Conservation (phyloP, 2,888 invertebrate species). For the Apoda limacodes region DNA sequence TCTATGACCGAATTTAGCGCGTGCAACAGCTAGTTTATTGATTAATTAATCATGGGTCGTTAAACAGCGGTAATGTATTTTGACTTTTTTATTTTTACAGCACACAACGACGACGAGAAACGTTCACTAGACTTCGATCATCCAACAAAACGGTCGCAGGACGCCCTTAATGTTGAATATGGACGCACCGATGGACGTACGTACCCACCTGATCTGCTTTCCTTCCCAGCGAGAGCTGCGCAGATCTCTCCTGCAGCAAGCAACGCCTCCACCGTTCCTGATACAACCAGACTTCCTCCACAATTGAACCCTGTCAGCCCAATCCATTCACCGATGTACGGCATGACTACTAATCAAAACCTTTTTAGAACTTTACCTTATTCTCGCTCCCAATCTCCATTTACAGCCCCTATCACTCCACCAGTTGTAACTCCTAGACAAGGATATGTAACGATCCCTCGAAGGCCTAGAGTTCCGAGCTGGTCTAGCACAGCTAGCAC, state of each 20-base stretch:
- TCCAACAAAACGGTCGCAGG: constrained; percentile 65
- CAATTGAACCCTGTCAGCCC: constrained; percentile 74
- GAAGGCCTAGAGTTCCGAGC: constrained; percentile 84
- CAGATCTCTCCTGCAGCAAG: constrained; percentile 85
- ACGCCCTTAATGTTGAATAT: constrained; percentile 63
- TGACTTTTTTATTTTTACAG: no score
- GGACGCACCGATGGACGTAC: constrained; percentile 71
- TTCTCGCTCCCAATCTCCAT: constrained; percentile 82
- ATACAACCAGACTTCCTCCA: constrained; percentile 72
- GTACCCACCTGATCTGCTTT: constrained; percentile 84
- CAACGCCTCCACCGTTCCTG: constrained; percentile 83
- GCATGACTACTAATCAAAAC: constrained; percentile 70
- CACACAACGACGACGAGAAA: constrained; percentile 77
- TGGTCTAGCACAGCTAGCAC: constrained; percentile 79
- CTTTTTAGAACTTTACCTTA: constrained; percentile 85
- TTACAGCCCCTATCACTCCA: constrained; percentile 71
- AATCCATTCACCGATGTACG: constrained; percentile 75
- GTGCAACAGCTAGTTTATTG: no score
- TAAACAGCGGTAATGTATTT: no score
- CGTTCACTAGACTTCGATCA: constrained; percentile 76
- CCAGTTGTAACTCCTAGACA: constrained; percentile 79
- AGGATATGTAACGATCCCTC: constrained; percentile 89
- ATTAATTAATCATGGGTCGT: no score
- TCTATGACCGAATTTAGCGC: no score
- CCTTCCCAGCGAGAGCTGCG: constrained; percentile 78